Evolutionary conservation across 2,113 vertebrate genomes (phyloP).

Genomic region (Xiphophorus couchianus): DNA sequence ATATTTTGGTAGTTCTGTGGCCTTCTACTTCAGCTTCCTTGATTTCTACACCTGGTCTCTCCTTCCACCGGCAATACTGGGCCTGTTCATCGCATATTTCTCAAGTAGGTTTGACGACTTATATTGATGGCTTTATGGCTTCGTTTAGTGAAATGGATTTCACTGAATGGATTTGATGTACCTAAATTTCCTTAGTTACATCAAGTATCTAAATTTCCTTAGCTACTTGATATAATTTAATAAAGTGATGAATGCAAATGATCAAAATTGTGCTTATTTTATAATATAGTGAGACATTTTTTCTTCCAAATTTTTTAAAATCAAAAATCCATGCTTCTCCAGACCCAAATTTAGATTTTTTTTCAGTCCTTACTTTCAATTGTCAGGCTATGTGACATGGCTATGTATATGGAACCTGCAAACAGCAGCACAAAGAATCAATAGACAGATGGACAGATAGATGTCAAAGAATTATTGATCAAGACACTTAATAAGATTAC

Average conservation of each 20-base stretch:
- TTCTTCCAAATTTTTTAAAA: no score
- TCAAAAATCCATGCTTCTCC: no score
- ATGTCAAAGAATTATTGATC: no score
- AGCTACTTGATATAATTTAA: neutral
- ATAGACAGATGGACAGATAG: no score
- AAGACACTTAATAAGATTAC: no score
- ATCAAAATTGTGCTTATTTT: neutral
- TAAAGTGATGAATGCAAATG: neutral
- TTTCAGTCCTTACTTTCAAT: no score
- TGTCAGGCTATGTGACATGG: no score
- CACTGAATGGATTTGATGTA: neutral
- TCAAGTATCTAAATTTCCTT: neutral
- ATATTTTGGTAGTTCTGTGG: slow-evolving; percentile 81
- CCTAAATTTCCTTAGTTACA: neutral
- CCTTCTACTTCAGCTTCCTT: slow-evolving; percentile 85
- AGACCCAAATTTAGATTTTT: no score
- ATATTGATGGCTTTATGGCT: neutral
- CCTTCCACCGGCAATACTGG: slow-evolving; percentile 78
- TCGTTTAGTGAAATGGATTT: neutral
- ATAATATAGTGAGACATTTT: no score
- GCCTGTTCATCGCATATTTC: slow-evolving; percentile 70
- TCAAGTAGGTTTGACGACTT: slow-evolving; percentile 51
- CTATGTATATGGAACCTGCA: no score
- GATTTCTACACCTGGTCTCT: slow-evolving; percentile 86
- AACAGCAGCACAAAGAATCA: no score